A percentile compares a stretch with the other conserved stretches of the same genome.
Conservation (phyloP, 2,797 vertebrate species). For the Pseudochirops cupreus region DNA sequence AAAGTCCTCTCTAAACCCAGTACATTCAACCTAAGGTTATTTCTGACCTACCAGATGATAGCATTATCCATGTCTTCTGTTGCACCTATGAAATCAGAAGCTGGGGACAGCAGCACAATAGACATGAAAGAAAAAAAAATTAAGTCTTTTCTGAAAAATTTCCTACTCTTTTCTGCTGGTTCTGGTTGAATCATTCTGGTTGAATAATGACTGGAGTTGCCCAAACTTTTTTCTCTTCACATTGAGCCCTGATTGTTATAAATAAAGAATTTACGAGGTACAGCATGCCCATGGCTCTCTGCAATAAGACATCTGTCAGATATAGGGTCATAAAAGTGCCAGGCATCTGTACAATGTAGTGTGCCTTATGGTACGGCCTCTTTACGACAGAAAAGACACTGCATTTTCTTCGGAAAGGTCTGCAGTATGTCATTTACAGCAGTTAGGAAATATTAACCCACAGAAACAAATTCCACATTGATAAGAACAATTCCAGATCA, state of each 20-base stretch:
- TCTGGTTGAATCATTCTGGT: constrained; percentile 29
- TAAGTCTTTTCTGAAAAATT: constrained; percentile 4
- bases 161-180: not conserved
- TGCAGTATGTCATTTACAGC: constrained; percentile 60
- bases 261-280: constrained; percentile 66
- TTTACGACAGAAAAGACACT: constrained; percentile 60
- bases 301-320: constrained; percentile 75
- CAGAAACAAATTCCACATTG: constrained; percentile 43
- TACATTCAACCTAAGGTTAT: not conserved
- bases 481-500: constrained; percentile 53
- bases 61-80: not conserved
- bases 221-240: constrained; percentile 56
- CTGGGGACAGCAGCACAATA: not conserved
- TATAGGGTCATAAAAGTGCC: constrained; percentile 65
- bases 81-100: not conserved
- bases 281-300: constrained; percentile 59
- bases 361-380: constrained; percentile 59
- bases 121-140: not conserved
- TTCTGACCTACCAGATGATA: not conserved
- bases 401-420: constrained; percentile 59
- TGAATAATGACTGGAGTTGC: constrained; percentile 55
- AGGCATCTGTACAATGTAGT: constrained; percentile 48
- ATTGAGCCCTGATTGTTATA: constrained; percentile 68
- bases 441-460: constrained; percentile 63
- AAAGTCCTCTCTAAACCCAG: not conserved